Base-by-base conservation (phyloP, 1,140 invertebrate species). In the Diachasmimorpha longicaudata region DNA sequence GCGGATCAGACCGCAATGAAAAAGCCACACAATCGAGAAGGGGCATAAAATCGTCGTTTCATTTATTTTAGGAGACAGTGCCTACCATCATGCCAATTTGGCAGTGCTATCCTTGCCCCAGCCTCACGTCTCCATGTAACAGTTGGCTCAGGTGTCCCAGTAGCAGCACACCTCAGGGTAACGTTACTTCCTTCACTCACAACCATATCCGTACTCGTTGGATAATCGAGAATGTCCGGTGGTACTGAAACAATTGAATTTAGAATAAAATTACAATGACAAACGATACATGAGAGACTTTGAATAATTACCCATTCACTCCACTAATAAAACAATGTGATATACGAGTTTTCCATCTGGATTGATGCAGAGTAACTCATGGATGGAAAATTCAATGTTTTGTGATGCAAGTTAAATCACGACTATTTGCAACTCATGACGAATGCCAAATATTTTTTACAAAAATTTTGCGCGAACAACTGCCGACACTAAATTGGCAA, bases 81-180 rank as follows among this genome's bases (percentile, higher is more conserved):
- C 79, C 82, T 81, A 89, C 87, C 85, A 81, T 87, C 84, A 58
- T 84, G 82, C 78, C 79, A 84, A 73, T 83, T 86, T 9, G 86
- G 83, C 23, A 86, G 74, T 19, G 79, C 81, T 71, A 87, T 86
- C 72, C 81, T 83, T 19, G 83, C 82, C 70, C 92, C 93, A 85
- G 93, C 93, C 89, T 97, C 96, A 79, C 95, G 91, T 82, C 95
- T 91, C 96, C 96, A 97, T 72, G 93, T 95, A 82, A 97, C 94
- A 79, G 92, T 93, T 14, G 96, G 96, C 81, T 92, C 90, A 52
- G 96, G 96, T 79, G 95, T 95, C 78, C 96, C 96, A 66, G 91
- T 93, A 31, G 94, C 94, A n/a, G 93, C 93, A 88, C 96, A 98
- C 74, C 92, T 92, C 78, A 98, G 88, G 78, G 93, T 96, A 75